Evolutionary conservation across 2,113 vertebrate genomes (phyloP), one percentile per base, ranked within the genome.

Genomic region (Myotis yumanensis): DNA sequence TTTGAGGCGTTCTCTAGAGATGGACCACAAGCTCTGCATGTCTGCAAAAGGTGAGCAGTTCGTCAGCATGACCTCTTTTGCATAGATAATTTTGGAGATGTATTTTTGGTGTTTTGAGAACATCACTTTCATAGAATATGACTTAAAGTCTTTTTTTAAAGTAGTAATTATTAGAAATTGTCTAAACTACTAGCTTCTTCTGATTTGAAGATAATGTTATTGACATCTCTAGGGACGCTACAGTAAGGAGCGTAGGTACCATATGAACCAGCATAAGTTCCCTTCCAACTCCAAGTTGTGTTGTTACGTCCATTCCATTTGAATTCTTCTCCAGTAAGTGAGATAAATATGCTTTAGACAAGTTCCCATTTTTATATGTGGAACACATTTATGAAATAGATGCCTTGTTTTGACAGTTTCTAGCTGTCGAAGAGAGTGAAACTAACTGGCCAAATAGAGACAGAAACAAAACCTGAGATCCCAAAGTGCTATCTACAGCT

Each of bases 21-120:
- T 9, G 28, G 12, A 4, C 37, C 40, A 22, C 22, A 57, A 32
- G 37, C 46, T 72, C 20, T 66, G 30, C 9, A 11, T 0, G 22
- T 88, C 51, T 48, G 71, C 14, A 83, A 59, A 81, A 66, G 20
- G 43, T 40, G 10, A 46, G 54, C 81, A 73, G 62, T 86, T 73
- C 51, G 32, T 43, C 32, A 23, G 14, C 1, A 0, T 91, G 83
- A 66, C 66, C 48, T 89, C 5, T 86, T 96, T 84, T 79, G 37
- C 43, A 62, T 40, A 59, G 46, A 64, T 77, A 54, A 46, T 85
- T 75, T 77, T 90, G 43, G 73, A 82, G n/a, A 54, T 43, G 7
- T 48, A 72, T 57, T 90, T 94, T 95, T 59, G 66, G 46, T 89
- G n/a, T 82, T 82, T 85, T 54, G 54, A 89, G 79, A 81, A 71